Evolutionary conservation across 2,888 invertebrate genomes (phyloP).

Genomic region (Griposia aprilina): DNA sequence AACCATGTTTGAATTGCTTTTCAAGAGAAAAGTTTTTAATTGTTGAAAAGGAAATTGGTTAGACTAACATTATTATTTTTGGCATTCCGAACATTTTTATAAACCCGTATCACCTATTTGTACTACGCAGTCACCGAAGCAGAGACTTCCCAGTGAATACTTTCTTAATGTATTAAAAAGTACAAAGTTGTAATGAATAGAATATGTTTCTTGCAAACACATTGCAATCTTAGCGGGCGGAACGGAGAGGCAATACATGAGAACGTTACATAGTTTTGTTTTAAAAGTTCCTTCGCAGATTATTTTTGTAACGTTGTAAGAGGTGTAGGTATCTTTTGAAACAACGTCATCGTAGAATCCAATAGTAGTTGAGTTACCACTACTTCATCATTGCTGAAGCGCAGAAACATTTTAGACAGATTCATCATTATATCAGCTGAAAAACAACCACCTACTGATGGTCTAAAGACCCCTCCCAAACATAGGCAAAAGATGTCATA

Average conservation of each 20-base stretch:
- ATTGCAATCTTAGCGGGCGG: slow-evolving; percentile 51
- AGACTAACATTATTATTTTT: not conserved
- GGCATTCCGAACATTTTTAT: not conserved
- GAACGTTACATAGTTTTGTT: slow-evolving; percentile 35
- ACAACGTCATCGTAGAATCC: not conserved
- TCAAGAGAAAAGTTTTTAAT: not conserved
- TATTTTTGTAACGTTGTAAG: slow-evolving; percentile 17
- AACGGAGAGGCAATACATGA: slow-evolving; percentile 19
- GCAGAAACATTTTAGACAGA: not conserved
- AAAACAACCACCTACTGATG: not conserved
- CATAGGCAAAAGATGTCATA: not conserved
- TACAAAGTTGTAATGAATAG: slow-evolving; percentile 77
- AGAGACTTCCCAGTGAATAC: slow-evolving; percentile 9
- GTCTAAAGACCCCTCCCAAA: not conserved
- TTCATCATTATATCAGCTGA: not conserved
- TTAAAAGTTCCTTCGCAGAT: slow-evolving; percentile 2
- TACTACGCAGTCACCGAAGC: not conserved
- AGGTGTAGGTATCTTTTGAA: slow-evolving; percentile 2
- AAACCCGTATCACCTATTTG: slow-evolving; percentile 10
- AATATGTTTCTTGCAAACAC: slow-evolving; percentile 74
- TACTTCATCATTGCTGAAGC: not conserved
- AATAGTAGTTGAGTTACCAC: not conserved
- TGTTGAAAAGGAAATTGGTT: not conserved
- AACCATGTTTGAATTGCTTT: not conserved
- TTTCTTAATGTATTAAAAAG: slow-evolving; percentile 50